Evolutionary conservation across 2,888 invertebrate species (phyloP), one percentile per base, ranked within the genome.

Genomic region (Machimus rusticus): DNA sequence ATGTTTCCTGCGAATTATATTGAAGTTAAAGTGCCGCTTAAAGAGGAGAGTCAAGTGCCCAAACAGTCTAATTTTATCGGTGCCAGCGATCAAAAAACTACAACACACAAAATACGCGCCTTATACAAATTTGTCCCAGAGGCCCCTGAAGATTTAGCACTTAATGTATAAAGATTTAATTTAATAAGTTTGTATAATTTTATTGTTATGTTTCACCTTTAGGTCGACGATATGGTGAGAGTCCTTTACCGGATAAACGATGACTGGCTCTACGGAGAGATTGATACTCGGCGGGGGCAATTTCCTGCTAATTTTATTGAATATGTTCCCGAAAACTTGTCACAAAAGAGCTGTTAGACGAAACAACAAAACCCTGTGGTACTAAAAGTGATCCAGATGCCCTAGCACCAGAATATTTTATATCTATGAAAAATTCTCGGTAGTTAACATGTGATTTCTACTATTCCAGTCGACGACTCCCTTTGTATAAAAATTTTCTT

Each of bases 1-100:
- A 95, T 98, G 89, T 98, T 98, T 93, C 98, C 98, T 1, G 93
- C 94, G 31, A 96, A 95, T 92, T 98, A 96, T 92, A 94, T 98
- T 89, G 95, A 97, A 90, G 93, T 97, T 77, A 95, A 95, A 91
- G 94, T 96, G 89, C 96, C 97, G 86, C 92, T 96, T 23, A 93
- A 94, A 39, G 93, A 93, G 89, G 91, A 91, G 85, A 39, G 39
- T 19, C 12, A 46, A 57, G 12, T 46, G 39, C 19, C 34, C 23
- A 31, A 81, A 14, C 16, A 55, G 19, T 31, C 31, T 4, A 8
- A 51, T 51, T 28, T 55, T n/a, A 81, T 14, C 31, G n/a, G 3
- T 55, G 28, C 31, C 46, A 5, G 16, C 46, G 51, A 23, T 51
- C 55, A 81, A 19, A 2, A 81, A 14, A n/a, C 2, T 66, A 2